Conservation (phyloP, 2,797 vertebrate genomes). For the Scleropages formosus region DNA sequence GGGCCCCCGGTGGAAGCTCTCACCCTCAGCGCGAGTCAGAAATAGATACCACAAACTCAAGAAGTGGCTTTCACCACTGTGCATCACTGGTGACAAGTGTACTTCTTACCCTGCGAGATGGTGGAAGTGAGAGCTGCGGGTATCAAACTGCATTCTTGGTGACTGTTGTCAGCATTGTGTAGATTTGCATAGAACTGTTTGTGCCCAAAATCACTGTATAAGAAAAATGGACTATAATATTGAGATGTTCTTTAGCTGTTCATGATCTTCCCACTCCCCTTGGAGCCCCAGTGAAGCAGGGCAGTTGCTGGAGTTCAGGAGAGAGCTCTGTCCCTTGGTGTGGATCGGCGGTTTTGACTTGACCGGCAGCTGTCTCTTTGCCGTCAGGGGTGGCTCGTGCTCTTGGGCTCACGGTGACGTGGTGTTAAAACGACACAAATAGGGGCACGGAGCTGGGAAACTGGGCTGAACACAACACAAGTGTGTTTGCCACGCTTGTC, state of each 20-base stretch:
- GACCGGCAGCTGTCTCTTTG: background rate
- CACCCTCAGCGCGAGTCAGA: background rate
- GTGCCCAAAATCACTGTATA: too few relatives aligned
- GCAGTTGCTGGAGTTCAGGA: background rate
- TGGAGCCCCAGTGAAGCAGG: too few relatives aligned
- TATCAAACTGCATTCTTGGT: too few relatives aligned
- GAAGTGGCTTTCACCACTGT: too few relatives aligned
- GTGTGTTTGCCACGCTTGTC: background rate
- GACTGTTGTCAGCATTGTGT: too few relatives aligned
- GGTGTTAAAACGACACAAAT: background rate
- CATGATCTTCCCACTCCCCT: background rate
- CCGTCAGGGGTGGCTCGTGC: background rate
- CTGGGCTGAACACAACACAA: background rate
- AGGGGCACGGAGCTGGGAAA: too few relatives aligned
- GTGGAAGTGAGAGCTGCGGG: background rate
- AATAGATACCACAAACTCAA: background rate
- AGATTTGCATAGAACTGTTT: too few relatives aligned
- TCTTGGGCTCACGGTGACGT: background rate
- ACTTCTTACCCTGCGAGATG: background rate
- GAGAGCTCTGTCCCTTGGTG: background rate
- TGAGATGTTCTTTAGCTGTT: too few relatives aligned
- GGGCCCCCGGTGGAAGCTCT: constrained; percentile 28
- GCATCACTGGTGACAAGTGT: background rate
- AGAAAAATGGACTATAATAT: background rate
- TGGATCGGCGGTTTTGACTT: background rate